These are phyloP conservation scores for Antennarius striatus DNA, from an alignment of 2,113 vertebrate genomes.

Conservation along the genomic window DNA sequence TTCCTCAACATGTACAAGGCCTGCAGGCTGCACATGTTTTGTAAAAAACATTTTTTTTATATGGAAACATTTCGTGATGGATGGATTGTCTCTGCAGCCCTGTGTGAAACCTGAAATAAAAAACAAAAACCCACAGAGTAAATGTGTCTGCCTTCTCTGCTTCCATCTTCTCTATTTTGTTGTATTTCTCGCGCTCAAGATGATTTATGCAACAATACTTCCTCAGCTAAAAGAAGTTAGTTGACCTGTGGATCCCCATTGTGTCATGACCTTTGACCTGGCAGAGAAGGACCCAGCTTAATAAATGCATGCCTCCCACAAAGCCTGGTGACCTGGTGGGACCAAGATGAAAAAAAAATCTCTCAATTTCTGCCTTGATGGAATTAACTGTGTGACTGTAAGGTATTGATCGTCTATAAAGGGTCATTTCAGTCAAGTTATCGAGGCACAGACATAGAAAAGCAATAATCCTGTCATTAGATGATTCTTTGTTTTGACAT, in stretches of 20 bases:
- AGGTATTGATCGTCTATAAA: too few species aligned
- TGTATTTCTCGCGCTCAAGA: not conserved
- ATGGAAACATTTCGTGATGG: conserved; percentile 52
- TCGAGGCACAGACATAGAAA: too few species aligned
- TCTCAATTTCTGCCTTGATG: too few species aligned
- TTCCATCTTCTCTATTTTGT: not conserved
- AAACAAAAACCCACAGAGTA: conserved; percentile 17
- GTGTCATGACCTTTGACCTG: conserved; percentile 5
- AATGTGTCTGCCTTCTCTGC: not conserved
- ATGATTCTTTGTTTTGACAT: too few species aligned
- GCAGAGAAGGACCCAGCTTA: not conserved
- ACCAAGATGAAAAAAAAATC: not conserved
- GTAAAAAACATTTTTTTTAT: conserved; percentile 54
- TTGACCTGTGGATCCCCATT: not conserved
- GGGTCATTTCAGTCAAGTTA: too few species aligned
- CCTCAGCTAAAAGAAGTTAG: not conserved
- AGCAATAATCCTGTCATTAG: too few species aligned
- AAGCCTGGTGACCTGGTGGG: not conserved
- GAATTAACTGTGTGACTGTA: too few species aligned
- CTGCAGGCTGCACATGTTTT: conserved; percentile 68
- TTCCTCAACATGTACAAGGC: conserved; percentile 43
- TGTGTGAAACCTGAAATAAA: conserved; percentile 70
- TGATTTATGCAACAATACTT: too few species aligned
- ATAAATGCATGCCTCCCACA: not conserved
- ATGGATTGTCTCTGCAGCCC: conserved; percentile 58